Base-by-base conservation (phyloP, 2,888 invertebrate species). In the Chydorus sphaericus region DNA sequence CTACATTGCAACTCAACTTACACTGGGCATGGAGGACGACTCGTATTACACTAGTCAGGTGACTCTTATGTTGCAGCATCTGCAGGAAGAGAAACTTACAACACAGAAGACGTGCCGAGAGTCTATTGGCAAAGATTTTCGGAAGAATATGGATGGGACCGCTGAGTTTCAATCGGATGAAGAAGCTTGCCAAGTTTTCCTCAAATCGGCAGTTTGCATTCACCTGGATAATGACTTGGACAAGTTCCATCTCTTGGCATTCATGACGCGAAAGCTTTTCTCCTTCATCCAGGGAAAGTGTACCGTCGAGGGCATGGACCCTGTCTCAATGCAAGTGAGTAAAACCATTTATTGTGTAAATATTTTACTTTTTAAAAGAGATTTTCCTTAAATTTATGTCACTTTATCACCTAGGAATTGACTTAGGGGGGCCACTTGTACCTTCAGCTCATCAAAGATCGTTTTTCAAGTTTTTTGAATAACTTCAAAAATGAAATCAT, bases 241-340 rank as follows among this genome's bases (percentile, higher is more conserved):
- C 63, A 98, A 98, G 73, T 92, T 92, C 68, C 78, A 92, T 67
- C 72, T 86, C 37, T 70, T 98, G 2, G 79, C 85, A 16, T 84
- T 85, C 63, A 94, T 94, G 91, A 79, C 85, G 0, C 85, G 89
- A 68, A 98, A 98, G 69, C 71, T 98, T 55, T 94, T 84, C 68
- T 77, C 81, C 59, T 78, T 88, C 61, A 86, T 83, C 0, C 82
- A 85, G 69, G 83, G 85, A 58, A 84, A 86, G 65, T 85, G 85
- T 67, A 82, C 82, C 63, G 73, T 81, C 23, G 98, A 99, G 73
- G 88, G 87, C 57, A 83, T 83, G 0, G 98, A 99, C 71, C 81
- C 86, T 39, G 85, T 93, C 0, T 94, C 94, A 89, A 87, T 90
- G 75, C 97, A 97, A 65, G 96, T n/a, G n/a, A n/a, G n/a, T n/a